These are phyloP conservation scores for Lontra canadensis DNA, from an alignment of 2,113 vertebrate genomes.

Conservation along the genomic window DNA sequence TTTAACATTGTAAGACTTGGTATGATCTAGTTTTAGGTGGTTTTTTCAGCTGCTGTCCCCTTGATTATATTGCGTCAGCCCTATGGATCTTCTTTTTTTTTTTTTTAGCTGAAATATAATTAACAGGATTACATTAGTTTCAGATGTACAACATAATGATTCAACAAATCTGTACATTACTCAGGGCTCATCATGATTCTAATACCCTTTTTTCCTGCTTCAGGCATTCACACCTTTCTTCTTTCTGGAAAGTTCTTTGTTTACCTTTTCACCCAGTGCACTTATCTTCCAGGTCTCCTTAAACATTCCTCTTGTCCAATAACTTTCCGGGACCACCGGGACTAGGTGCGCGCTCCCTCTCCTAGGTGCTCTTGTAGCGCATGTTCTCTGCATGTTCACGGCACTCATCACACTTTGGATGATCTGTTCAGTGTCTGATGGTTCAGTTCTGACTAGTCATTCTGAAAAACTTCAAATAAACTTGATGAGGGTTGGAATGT, in stretches of 20 bases:
- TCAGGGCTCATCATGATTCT: neutral
- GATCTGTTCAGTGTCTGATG: neutral
- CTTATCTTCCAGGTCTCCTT: neutral
- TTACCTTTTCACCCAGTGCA: neutral
- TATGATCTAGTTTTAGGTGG: neutral
- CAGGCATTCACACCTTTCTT: neutral
- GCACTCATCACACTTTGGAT: neutral
- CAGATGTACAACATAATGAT: neutral
- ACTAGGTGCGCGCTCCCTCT: neutral
- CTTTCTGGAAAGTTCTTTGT: slow-evolving; percentile 6
- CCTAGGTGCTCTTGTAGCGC: neutral
- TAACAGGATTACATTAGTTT: neutral
- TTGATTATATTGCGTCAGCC: neutral
- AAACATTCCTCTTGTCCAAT: neutral
- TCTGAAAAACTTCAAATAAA: slow-evolving; percentile 31
- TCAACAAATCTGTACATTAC: neutral
- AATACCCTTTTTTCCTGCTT: neutral
- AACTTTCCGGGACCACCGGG: neutral
- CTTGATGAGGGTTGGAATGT: neutral
- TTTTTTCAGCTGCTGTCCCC: neutral
- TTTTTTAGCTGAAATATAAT: neutral
- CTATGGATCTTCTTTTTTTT: neutral
- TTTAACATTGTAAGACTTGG: neutral
- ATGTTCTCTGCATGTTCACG: neutral
- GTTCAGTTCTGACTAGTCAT: neutral